Conservation (phyloP, 1,140 invertebrate genomes). For the Cherax quadricarinatus region DNA sequence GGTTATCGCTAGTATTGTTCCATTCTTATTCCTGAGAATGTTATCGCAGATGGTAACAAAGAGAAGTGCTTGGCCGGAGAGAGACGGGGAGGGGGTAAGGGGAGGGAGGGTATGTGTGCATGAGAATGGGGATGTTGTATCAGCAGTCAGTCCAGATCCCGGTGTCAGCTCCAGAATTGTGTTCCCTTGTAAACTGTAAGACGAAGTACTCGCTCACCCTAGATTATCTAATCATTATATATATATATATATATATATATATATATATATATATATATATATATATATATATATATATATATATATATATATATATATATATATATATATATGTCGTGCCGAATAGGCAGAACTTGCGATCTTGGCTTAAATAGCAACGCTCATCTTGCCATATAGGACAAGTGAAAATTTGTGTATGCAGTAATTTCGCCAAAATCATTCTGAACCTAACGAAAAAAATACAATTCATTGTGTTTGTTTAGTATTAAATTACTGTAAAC, state of each 20-base stretch:
- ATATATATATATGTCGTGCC: conserved; percentile 9
- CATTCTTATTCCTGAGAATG: conserved; percentile 27
- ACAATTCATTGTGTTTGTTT: too few species aligned
- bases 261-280: conserved; percentile 31
- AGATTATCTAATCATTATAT: too few species aligned
- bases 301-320: conserved; percentile 44
- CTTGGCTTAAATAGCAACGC: too few species aligned
- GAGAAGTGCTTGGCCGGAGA: background rate
- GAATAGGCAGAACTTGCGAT: too few species aligned
- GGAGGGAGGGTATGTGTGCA: background rate
- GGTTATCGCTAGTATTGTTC: background rate
- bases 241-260: background rate
- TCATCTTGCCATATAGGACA: too few species aligned
- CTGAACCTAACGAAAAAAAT: too few species aligned
- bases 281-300: conserved; percentile 45
- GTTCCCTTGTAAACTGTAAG: background rate
- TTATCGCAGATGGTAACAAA: conserved; percentile 32
- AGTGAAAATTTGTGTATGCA: too few species aligned
- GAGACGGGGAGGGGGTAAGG: background rate
- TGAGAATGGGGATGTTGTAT: background rate
- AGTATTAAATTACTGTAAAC: too few species aligned
- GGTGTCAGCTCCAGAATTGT: background rate
- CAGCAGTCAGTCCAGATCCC: background rate
- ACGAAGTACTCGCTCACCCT: too few species aligned
- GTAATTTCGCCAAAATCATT: too few species aligned